Conservation (phyloP, 2,888 invertebrate genomes). For the Drosophila percnosoma region DNA sequence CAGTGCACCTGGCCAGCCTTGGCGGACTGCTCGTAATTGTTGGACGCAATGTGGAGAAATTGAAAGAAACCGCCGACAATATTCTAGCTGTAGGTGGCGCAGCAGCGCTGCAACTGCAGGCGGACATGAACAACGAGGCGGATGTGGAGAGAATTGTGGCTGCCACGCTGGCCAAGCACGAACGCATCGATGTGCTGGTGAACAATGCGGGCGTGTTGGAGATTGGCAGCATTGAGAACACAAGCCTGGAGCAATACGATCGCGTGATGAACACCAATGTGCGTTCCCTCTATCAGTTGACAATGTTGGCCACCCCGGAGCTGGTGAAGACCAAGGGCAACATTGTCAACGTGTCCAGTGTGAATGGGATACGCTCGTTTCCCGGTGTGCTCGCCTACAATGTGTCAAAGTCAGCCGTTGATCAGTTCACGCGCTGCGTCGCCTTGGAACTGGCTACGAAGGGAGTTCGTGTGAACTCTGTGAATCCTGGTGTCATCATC, state of each 20-base stretch:
- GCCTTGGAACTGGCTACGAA: conserved; percentile 94
- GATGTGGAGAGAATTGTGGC: conserved; percentile 90
- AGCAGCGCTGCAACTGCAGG: conserved; percentile 87
- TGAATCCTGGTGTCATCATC: conserved; percentile 95
- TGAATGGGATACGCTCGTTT: conserved; percentile 95
- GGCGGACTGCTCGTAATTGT: conserved; percentile 88
- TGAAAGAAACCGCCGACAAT: conserved; percentile 87
- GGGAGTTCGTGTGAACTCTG: conserved; percentile 94
- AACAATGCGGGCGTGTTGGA: conserved; percentile 97
- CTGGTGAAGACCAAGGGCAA: conserved; percentile 93
- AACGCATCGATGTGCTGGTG: conserved; percentile 89
- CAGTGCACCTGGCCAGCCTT: conserved; percentile 88
- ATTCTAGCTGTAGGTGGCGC: conserved; percentile 64
- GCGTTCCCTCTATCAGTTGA: conserved; percentile 91
- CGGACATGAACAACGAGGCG: conserved; percentile 90
- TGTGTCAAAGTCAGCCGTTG: conserved; percentile 96
- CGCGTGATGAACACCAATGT: conserved; percentile 95
- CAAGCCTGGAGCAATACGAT: conserved; percentile 94
- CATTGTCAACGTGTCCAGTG: conserved; percentile 97
- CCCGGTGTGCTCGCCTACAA: conserved; percentile 96
- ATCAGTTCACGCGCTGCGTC: conserved; percentile 96
- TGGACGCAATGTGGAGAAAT: conserved; percentile 89
- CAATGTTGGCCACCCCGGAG: conserved; percentile 94
- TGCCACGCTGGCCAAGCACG: conserved; percentile 88
- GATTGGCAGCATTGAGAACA: conserved; percentile 93